Evolutionary conservation across 1,140 invertebrate species (phyloP).

Genomic region (Glossosoma conforme): DNA sequence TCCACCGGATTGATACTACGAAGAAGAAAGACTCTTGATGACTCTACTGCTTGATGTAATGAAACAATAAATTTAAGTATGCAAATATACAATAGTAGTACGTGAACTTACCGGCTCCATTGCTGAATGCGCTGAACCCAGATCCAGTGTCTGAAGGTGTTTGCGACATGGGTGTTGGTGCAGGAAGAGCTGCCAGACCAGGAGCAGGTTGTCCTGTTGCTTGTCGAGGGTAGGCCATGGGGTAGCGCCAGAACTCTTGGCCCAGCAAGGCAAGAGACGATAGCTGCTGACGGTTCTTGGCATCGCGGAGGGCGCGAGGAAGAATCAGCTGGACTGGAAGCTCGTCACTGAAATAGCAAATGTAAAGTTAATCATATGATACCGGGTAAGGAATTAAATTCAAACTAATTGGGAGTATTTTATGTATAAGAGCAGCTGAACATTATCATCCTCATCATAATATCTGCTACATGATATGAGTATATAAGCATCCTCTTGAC

Average conservation of each 20-base stretch:
- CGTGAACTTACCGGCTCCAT: constrained; percentile 37
- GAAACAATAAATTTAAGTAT: background rate
- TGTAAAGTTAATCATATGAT: too few species aligned
- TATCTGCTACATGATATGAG: too few species aligned
- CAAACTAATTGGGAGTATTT: too few species aligned
- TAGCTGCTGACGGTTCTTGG: constrained; percentile 83
- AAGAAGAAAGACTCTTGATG: too few species aligned
- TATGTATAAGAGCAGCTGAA: too few species aligned
- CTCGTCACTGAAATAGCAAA: constrained; percentile 81
- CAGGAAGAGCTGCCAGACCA: background rate
- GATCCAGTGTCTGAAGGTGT: constrained; percentile 57
- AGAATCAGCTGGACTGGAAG: constrained; percentile 85
- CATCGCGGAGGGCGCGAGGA: constrained; percentile 76
- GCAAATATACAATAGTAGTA: too few species aligned
- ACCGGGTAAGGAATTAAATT: too few species aligned
- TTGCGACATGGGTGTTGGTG: constrained; percentile 48
- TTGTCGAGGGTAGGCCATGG: constrained; percentile 55
- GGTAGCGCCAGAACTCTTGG: constrained; percentile 91
- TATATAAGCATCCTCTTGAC: too few species aligned
- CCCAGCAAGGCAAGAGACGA: constrained; percentile 85
- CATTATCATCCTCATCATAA: too few species aligned
- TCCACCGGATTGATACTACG: too few species aligned
- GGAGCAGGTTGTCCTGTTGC: background rate
- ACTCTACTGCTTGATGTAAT: too few species aligned
- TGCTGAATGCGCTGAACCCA: constrained; percentile 60